Evolutionary conservation across 2,888 invertebrate species (phyloP).

Genomic region (Catocala sponsa): DNA sequence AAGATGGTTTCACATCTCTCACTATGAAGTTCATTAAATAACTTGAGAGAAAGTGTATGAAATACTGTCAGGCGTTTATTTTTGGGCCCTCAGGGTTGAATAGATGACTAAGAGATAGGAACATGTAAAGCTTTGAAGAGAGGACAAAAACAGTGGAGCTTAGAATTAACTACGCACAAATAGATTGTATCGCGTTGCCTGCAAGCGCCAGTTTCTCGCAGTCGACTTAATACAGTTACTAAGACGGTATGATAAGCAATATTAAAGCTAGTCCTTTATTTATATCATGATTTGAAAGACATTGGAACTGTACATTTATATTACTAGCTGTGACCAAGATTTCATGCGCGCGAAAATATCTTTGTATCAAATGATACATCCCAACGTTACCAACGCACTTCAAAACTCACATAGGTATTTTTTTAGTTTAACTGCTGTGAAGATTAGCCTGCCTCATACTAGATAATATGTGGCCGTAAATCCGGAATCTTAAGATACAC

Average conservation of each 20-base stretch:
- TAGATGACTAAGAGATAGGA: slow-evolving; percentile 5
- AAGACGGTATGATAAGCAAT: slow-evolving; percentile 10
- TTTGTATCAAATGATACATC: too few relatives aligned
- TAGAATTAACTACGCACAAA: slow-evolving; percentile 8
- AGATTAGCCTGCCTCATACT: too few relatives aligned
- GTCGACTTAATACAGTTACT: slow-evolving; percentile 9
- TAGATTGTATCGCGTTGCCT: slow-evolving; percentile 11
- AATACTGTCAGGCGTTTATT: background rate
- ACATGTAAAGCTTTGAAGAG: slow-evolving; percentile 3
- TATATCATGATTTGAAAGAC: background rate
- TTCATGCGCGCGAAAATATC: too few relatives aligned
- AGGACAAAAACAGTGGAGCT: slow-evolving; percentile 7
- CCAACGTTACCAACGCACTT: too few relatives aligned
- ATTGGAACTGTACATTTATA: background rate
- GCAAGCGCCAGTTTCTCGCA: slow-evolving; percentile 14
- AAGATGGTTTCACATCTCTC: background rate
- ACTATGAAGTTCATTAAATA: background rate
- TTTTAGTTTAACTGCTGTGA: too few relatives aligned
- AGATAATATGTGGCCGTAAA: too few relatives aligned
- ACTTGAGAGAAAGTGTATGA: slow-evolving; percentile 9
- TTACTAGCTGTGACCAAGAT: background rate
- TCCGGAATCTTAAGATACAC: too few relatives aligned
- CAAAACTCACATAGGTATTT: too few relatives aligned
- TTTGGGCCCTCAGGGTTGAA: background rate
- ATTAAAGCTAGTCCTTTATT: slow-evolving; percentile 1